phyloP scores from a whole-genome alignment of 2,113 vertebrate genomes.

The Muntiacus muntjak region DNA sequence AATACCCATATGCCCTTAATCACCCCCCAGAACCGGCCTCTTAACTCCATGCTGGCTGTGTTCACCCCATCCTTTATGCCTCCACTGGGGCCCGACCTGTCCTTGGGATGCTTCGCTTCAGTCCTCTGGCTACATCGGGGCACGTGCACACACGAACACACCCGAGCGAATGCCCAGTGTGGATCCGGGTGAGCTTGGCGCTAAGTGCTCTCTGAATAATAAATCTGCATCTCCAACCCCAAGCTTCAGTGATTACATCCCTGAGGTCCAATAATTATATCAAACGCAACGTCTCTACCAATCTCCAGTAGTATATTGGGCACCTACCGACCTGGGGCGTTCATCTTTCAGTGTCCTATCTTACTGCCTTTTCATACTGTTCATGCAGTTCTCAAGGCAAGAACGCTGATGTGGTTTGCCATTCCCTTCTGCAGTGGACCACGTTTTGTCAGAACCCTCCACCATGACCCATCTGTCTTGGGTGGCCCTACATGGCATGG shows the following conservation, averaged over 20 bases:
- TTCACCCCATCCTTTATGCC: background rate
- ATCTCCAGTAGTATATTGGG: background rate
- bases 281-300: background rate
- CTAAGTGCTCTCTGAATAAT: background rate
- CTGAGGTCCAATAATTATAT: accelerated
- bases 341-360: background rate
- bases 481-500: accelerated
- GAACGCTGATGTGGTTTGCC: background rate
- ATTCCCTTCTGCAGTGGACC: background rate
- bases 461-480: background rate
- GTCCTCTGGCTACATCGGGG: background rate
- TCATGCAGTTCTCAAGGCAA: background rate
- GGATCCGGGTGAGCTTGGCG: background rate
- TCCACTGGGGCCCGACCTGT: background rate
- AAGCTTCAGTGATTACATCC: background rate
- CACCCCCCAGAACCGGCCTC: background rate
- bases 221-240: background rate
- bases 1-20: background rate
- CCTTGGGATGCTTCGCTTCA: too few relatives aligned
- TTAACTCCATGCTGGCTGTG: accelerated
- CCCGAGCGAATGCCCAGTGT: accelerated
- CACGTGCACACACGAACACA: background rate
- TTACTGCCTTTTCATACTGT: background rate
- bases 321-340: background rate
- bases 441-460: background rate